Conservation (phyloP, 2,888 invertebrate species). For the Tenthredo scrophulariae region DNA sequence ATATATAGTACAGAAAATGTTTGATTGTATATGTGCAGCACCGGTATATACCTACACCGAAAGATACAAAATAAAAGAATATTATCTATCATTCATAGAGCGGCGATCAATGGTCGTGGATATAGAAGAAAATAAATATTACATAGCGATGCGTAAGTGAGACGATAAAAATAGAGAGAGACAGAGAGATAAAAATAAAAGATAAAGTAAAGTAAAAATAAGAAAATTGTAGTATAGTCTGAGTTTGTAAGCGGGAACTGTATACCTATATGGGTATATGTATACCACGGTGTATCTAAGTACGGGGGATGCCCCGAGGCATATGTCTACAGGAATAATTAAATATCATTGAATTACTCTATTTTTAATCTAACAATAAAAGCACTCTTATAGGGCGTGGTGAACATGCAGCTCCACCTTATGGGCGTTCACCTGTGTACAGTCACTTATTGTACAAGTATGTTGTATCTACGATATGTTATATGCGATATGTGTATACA, state of each 20-base stretch:
- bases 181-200: background rate
- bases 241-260: background rate
- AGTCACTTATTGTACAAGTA: conserved; percentile 4
- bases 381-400: conserved; percentile 68
- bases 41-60: background rate
- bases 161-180: background rate
- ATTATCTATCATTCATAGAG: conserved; percentile 6
- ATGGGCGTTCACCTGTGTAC: conserved; percentile 64
- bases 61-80: background rate
- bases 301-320: background rate
- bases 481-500: background rate
- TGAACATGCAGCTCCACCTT: conserved; percentile 70
- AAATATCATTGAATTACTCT: conserved; percentile 17
- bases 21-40: background rate
- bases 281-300: background rate
- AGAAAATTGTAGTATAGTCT: background rate
- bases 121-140: background rate
- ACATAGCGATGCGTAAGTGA: background rate
- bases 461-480: background rate
- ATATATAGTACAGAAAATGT: background rate
- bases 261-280: background rate
- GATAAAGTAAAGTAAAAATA: too few species aligned
- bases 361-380: conserved; percentile 49
- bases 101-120: conserved; percentile 5
- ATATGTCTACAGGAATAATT: conserved; percentile 22